These are phyloP conservation scores for Lutjanus argentimaculatus DNA, from an alignment of 2,797 vertebrate species.

Conservation along the genomic window DNA sequence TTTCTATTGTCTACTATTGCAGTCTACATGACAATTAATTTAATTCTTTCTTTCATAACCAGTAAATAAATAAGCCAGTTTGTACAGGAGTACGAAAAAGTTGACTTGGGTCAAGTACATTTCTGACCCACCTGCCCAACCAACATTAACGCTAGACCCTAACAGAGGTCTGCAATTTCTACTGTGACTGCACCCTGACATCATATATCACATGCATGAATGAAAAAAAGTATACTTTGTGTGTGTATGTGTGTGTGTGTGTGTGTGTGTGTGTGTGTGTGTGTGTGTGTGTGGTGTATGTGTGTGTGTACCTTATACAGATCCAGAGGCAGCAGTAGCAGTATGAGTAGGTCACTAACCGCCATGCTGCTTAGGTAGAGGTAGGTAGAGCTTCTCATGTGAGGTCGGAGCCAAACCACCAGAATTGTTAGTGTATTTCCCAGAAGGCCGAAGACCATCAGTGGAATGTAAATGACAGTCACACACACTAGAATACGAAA, in stretches of 20 bases:
- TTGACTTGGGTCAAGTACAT: too few relatives aligned
- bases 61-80: too few relatives aligned
- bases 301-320: slow-evolving; percentile 83
- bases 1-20: too few relatives aligned
- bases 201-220: not conserved
- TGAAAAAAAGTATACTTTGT: not conserved
- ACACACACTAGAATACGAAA: slow-evolving; percentile 75
- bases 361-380: slow-evolving; percentile 91
- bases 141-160: too few relatives aligned
- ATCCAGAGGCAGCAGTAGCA: slow-evolving; percentile 87
- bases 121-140: too few relatives aligned
- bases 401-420: slow-evolving; percentile 86
- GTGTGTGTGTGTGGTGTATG: slow-evolving; percentile 6
- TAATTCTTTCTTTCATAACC: too few relatives aligned
- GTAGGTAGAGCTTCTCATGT: slow-evolving; percentile 88
- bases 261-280: slow-evolving; percentile 9
- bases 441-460: slow-evolving; percentile 86
- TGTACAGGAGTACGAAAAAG: too few relatives aligned
- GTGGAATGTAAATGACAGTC: slow-evolving; percentile 81
- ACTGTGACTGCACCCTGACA: not conserved
- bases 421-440: slow-evolving; percentile 87
- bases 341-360: slow-evolving; percentile 87
- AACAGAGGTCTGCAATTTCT: not conserved
- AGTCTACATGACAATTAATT: too few relatives aligned
- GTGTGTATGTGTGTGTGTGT: slow-evolving; percentile 2